A percentile compares a stretch with the other conserved stretches of the same genome.
Evolutionary conservation across 2,797 vertebrate genomes (phyloP).

Genomic region (Zalophus californianus): DNA sequence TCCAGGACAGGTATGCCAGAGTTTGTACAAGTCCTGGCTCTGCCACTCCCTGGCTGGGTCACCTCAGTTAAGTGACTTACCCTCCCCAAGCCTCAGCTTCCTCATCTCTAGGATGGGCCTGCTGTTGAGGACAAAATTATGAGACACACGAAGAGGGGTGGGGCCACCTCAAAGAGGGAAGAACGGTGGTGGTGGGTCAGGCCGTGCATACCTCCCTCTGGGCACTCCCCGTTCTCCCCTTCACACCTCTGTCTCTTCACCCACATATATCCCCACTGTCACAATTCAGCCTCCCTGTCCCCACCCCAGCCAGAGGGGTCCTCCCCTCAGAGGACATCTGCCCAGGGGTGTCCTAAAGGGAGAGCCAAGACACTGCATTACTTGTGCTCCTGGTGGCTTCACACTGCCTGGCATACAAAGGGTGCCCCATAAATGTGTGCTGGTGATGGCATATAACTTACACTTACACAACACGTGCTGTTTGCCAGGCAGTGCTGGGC

Average conservation of each 20-base stretch:
- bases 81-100: background rate
- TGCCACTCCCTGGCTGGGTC: background rate
- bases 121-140: background rate
- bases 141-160: background rate
- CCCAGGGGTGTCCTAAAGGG: background rate
- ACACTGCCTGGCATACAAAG: background rate
- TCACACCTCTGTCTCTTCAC: background rate
- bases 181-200: background rate
- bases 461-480: background rate
- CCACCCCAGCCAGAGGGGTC: background rate
- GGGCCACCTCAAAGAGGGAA: background rate
- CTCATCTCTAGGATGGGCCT: background rate
- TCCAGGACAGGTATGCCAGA: accelerated
- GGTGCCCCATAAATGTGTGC: background rate
- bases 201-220: accelerated
- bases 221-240: background rate
- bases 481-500: background rate
- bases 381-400: background rate
- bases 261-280: background rate
- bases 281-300: background rate
- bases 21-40: background rate
- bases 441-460: background rate
- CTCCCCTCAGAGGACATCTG: background rate
- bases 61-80: background rate
- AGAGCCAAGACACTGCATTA: background rate